These are phyloP conservation scores for Eurypyga helias DNA, from an alignment of 2,113 vertebrate species.

Conservation along the genomic window DNA sequence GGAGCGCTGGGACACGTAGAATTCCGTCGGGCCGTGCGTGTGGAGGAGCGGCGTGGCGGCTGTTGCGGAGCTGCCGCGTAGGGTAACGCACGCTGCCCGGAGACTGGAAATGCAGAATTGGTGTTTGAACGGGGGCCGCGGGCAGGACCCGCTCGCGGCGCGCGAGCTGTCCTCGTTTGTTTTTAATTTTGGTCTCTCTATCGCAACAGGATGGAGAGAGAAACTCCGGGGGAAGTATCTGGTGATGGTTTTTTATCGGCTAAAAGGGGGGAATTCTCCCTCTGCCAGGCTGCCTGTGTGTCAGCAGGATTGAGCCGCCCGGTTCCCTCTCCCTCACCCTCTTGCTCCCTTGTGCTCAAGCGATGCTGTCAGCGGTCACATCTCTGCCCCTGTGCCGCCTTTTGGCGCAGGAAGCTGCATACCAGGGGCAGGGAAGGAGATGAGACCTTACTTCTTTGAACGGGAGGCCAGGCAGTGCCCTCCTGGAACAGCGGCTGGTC, in stretches of 20 bases:
- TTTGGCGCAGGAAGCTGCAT: background rate
- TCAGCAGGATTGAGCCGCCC: background rate
- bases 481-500: fast-evolving
- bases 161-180: fast-evolving
- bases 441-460: background rate
- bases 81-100: background rate
- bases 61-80: background rate
- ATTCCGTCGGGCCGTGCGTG: background rate
- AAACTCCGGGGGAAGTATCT: background rate
- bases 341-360: background rate
- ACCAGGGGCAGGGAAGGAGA: background rate
- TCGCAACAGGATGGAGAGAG: background rate
- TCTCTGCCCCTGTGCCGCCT: background rate
- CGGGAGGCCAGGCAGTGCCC: background rate
- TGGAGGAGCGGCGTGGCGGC: background rate
- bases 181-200: background rate
- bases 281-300: background rate
- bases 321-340: background rate
- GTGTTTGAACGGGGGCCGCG: background rate
- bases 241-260: background rate
- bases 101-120: conserved; percentile 12
- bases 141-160: fast-evolving
- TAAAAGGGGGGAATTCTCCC: background rate
- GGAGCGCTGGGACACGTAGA: background rate
- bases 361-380: fast-evolving